Evolutionary conservation across 2,797 vertebrate species (phyloP).

Genomic region (Paramormyrops hopkinsi): DNA sequence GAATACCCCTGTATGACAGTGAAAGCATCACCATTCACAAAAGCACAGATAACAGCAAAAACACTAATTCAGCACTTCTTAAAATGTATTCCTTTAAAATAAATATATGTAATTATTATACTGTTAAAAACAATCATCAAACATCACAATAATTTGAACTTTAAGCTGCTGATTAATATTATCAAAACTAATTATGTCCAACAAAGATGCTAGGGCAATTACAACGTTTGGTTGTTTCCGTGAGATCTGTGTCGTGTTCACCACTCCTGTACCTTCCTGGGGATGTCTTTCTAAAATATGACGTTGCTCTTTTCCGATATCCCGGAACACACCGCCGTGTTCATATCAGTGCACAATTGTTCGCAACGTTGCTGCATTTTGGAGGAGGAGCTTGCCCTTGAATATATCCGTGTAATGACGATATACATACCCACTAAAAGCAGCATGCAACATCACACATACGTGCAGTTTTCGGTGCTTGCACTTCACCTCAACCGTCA

Average conservation of each 20-base stretch:
- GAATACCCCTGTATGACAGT: background rate
- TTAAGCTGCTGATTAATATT: background rate
- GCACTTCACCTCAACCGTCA: background rate
- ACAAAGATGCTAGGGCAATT: background rate
- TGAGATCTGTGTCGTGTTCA: background rate
- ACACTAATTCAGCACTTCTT: background rate
- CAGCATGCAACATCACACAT: background rate
- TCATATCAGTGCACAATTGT: background rate
- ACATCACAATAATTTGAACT: background rate
- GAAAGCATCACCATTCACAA: background rate
- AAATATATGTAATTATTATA: background rate
- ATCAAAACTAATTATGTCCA: background rate
- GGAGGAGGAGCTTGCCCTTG: background rate
- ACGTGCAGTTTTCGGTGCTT: background rate
- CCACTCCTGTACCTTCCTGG: background rate
- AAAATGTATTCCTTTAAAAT: background rate
- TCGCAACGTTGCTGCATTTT: background rate
- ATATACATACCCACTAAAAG: background rate
- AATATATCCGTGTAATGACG: background rate
- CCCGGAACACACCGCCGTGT: background rate
- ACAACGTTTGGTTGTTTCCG: background rate
- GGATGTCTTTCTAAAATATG: background rate
- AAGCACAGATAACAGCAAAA: background rate
- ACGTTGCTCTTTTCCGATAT: background rate
- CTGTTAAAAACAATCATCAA: background rate